phyloP scores from a whole-genome alignment of 1,140 invertebrate genomes.

The Platorchestia sp. region DNA sequence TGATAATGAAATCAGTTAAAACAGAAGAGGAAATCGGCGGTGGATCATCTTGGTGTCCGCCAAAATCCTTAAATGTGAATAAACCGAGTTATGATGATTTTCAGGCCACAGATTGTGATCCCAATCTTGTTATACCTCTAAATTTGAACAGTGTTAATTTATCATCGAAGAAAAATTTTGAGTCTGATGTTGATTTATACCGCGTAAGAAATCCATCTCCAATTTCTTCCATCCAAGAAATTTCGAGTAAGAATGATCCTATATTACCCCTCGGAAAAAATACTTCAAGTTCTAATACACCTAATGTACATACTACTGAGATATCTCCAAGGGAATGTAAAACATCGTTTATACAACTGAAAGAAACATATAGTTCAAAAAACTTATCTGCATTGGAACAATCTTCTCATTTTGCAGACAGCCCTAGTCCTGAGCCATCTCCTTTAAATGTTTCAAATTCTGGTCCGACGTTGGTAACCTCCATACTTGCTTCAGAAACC shows the following conservation, averaged over 20 bases:
- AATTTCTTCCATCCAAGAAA: background rate
- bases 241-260: background rate
- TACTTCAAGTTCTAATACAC: background rate
- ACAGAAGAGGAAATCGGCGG: background rate
- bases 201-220: slow-evolving; percentile 28
- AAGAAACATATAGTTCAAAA: background rate
- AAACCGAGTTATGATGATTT: background rate
- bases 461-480: background rate
- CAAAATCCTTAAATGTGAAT: background rate
- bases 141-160: background rate
- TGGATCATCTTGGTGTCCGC: background rate
- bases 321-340: background rate
- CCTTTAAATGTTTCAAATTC: background rate
- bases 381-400: background rate
- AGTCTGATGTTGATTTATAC: slow-evolving; percentile 24
- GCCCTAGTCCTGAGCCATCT: background rate
- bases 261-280: background rate
- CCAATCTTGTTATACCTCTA: slow-evolving; percentile 24
- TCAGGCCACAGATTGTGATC: background rate
- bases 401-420: background rate
- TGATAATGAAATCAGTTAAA: background rate
- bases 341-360: background rate
- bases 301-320: background rate
- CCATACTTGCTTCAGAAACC: background rate
- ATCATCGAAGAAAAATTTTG: background rate